These are phyloP conservation scores for Bemisia tabaci DNA, from an alignment of 1,140 invertebrate species.

Conservation along the genomic window DNA sequence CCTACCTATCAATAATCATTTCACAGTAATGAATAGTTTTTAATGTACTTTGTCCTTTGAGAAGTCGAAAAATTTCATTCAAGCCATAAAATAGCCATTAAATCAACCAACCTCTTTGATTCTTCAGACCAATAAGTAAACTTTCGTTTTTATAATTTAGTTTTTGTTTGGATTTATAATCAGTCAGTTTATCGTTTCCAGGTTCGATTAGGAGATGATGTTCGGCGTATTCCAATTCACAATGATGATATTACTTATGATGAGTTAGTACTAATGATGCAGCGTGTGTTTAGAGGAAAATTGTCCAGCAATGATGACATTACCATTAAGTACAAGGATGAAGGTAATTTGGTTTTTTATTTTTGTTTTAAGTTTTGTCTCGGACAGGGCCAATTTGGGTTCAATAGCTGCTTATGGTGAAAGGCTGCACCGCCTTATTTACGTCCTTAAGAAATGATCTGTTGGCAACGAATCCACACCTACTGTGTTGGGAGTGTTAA, in stretches of 20 bases:
- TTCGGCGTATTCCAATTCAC: slow-evolving; percentile 55
- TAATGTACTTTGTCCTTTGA: too few relatives aligned
- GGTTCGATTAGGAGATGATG: slow-evolving; percentile 55
- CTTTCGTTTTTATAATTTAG: too few relatives aligned
- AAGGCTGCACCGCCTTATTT: neutral
- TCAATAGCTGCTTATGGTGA: neutral
- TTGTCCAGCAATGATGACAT: slow-evolving; percentile 51
- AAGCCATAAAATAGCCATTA: too few relatives aligned
- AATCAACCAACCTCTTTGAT: too few relatives aligned
- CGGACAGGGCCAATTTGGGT: neutral
- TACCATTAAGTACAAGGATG: slow-evolving; percentile 60
- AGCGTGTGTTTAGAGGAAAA: slow-evolving; percentile 53
- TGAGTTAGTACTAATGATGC: slow-evolving; percentile 64
- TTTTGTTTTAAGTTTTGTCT: neutral
- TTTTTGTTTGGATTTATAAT: too few relatives aligned
- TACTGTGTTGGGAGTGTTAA: neutral
- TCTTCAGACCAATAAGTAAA: too few relatives aligned
- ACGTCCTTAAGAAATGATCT: neutral
- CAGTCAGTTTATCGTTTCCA: too few relatives aligned
- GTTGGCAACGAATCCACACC: neutral
- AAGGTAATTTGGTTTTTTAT: slow-evolving; percentile 35
- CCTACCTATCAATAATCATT: too few relatives aligned
- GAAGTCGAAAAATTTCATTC: too few relatives aligned
- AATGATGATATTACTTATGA: slow-evolving; percentile 67
- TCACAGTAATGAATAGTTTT: too few relatives aligned